Evolutionary conservation across 1,140 invertebrate species (phyloP).

Genomic region (Anadara kagoshimensis): DNA sequence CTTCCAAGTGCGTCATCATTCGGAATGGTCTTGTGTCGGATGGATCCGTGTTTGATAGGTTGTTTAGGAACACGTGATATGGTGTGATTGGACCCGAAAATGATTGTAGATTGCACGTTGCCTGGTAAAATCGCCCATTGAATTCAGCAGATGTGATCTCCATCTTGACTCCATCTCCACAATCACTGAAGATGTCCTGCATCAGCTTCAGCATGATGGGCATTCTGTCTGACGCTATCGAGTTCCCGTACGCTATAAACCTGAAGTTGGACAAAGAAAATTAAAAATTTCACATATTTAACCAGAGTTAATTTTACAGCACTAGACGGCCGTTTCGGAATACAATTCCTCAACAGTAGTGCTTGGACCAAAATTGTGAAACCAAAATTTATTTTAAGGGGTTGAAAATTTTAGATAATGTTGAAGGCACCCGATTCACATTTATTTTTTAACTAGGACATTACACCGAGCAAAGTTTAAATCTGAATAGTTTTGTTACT

Average conservation of each 20-base stretch:
- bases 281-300: background rate
- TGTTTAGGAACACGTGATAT: conserved; percentile 59
- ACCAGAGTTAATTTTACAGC: too few relatives aligned
- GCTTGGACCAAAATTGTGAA: too few relatives aligned
- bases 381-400: too few relatives aligned
- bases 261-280: conserved; percentile 39
- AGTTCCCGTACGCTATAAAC: conserved; percentile 64
- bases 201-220: conserved; percentile 55
- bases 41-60: conserved; percentile 44
- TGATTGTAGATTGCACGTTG: conserved; percentile 66
- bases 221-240: conserved; percentile 51
- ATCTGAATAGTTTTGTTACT: too few relatives aligned
- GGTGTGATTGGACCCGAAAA: conserved; percentile 60
- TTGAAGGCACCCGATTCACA: too few relatives aligned
- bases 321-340: too few relatives aligned
- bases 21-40: conserved; percentile 31
- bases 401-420: too few relatives aligned
- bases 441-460: too few relatives aligned
- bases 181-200: conserved; percentile 55
- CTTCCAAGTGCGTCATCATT: conserved; percentile 53
- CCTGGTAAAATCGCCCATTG: conserved; percentile 65
- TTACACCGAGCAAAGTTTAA: too few relatives aligned
- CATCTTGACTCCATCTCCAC: conserved; percentile 53
- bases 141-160: conserved; percentile 62
- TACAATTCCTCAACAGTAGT: too few relatives aligned